Evolutionary conservation across 2,797 vertebrate species (phyloP).

Genomic region (Aplochiton taeniatus): DNA sequence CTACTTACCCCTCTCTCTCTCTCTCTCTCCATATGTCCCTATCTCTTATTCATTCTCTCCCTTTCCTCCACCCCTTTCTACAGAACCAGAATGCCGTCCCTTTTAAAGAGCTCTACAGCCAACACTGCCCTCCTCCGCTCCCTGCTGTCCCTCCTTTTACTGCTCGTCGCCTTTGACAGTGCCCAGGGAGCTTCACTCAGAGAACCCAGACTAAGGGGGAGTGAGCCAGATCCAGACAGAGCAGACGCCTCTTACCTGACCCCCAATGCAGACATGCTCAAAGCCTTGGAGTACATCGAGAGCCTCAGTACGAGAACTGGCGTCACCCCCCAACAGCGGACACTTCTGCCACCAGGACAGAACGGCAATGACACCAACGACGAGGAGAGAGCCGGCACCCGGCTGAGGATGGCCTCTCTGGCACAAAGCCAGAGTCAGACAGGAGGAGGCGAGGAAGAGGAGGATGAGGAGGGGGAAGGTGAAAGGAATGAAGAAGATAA

Average conservation of each 20-base stretch:
- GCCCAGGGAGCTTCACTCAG: conserved; percentile 80
- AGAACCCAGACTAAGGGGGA: conserved; percentile 81
- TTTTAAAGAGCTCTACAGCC: conserved; percentile 52
- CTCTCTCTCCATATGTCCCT: too few species aligned
- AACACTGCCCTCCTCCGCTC: conserved; percentile 63
- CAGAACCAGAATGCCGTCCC: conserved; percentile 51
- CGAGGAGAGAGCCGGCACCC: conserved; percentile 60
- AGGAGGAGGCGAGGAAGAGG: conserved; percentile 60
- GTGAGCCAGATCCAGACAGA: conserved; percentile 74
- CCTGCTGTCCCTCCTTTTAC: conserved; percentile 63
- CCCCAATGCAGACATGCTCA: conserved; percentile 88
- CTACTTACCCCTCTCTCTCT: too few species aligned
- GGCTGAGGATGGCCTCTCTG: conserved; percentile 56
- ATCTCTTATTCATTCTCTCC: too few species aligned
- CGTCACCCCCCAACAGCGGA: conserved; percentile 64
- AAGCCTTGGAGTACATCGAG: conserved; percentile 92
- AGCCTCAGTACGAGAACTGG: conserved; percentile 83
- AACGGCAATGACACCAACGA: conserved; percentile 49
- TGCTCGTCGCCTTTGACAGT: conserved; percentile 64
- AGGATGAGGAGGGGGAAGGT: conserved; percentile 62
- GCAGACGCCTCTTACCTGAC: conserved; percentile 68
- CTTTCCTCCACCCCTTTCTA: too few species aligned
- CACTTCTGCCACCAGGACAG: conserved; percentile 61
- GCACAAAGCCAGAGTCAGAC: conserved; percentile 38
- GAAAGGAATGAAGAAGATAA: conserved; percentile 78